Evolutionary conservation across 2,888 invertebrate genomes (phyloP), one percentile per base, ranked within the genome.

Genomic region (Platycnemis pennipes): DNA sequence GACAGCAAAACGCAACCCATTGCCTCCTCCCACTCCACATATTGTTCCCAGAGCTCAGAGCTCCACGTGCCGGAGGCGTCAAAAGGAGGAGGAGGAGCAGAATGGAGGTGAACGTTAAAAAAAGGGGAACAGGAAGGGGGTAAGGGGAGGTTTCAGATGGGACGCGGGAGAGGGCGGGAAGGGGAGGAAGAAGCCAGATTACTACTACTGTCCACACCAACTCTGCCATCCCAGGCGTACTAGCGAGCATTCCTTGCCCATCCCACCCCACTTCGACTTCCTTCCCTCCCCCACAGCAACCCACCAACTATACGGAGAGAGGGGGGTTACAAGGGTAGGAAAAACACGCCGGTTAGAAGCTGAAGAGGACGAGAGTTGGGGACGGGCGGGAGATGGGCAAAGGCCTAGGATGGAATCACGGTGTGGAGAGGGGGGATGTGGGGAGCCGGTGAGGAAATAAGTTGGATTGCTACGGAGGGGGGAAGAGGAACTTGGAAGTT

Each of bases 61-160:
- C 49, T 91, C 91, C 63, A 89, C 89, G 42, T 89, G 89, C 89
- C 89, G 56, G 91, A 11, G 63, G 91, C 91, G 56, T n/a, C 91
- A 31, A 89, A 53, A 49, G 49, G 46, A 89, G 49, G 49, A 89
- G 56, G 89, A 37, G 56, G 37, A 45, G 37, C 42, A 56, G 56
- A 63, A 31, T 4, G 45, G 89, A 89, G 42, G 31, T 37, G 37
- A 37, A 77, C 31, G 31, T 77, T 77, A 77, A 77, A 77, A 77
- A 77, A 77, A 13, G 13, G 37, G 37, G 13, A 8, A 31, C 0
- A 37, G 37, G 77, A 37, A 13, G 37, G 77, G 77, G 37, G 77
- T 1, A 49, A 42, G 56, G n/a, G 86, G 19, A 44, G 44, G 86
- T 5, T 22, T 86, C 5, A 19, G 86, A 42, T 11, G 44, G 4